Evolutionary conservation across 1,140 invertebrate genomes (phyloP), one percentile per base, ranked within the genome.

Genomic region (Bombus haemorrhoidalis): DNA sequence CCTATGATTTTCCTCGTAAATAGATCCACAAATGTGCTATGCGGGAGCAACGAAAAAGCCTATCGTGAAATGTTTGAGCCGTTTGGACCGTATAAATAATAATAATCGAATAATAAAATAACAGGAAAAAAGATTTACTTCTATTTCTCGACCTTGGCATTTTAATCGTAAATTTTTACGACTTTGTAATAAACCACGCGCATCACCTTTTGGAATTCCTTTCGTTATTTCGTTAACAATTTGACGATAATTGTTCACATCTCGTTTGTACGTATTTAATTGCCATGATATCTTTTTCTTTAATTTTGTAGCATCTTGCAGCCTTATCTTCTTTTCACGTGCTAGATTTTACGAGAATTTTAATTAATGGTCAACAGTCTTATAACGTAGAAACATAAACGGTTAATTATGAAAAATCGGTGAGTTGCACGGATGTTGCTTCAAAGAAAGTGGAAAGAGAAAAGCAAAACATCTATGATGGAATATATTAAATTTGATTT

Each of bases 1-100:
- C 43, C 95, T 93, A 85, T 96, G 96, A 90, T 95, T 96, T 77
- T 96, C 95, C 91, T 97, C 95, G 88, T 95, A 95, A 34, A 97
- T 92, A 62, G 94, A 95, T 32, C 95, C 95, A 78, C 95, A 94
- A 86, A 96, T 95, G 94, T 95, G 95, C 96, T 97, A 87, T 32
- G 87, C 32, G 95, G 47, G 47, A 53, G 18, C 18, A 53, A 88
- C 43, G 69, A 62, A 85, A 83, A 75, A 25, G 41, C 28, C 2
- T 32, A 57, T 28, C 25, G 3, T 8, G 34, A 37, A 37, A 39
- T 5, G 9, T 37, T 25, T 8, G 47, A 53, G 6, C 18, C 32
- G 32, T 13, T 64, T n/a, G 10, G 3, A 62, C 28, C 12, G n/a
- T 13, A n/a, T n/a, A n/a, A n/a, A 12, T 32, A n/a, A n/a, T 53